These are phyloP conservation scores for Hydrozoanthus gracilis DNA, from an alignment of 92 coral and sea anemone genomes.

Conservation along the genomic window DNA sequence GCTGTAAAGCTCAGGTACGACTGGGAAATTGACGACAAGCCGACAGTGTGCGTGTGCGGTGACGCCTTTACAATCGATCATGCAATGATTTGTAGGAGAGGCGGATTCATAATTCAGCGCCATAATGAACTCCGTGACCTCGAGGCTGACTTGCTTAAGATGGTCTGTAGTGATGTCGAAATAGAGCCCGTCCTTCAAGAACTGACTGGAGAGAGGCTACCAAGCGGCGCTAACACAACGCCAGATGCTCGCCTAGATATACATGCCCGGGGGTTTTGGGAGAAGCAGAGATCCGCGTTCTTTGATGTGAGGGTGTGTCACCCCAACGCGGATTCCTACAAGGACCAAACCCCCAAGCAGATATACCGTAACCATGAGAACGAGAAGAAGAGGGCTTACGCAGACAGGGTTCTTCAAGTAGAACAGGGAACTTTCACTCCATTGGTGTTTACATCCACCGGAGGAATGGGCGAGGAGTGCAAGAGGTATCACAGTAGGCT, in stretches of 20 bases:
- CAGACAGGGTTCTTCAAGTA: conserved; percentile 41
- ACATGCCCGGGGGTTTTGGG: conserved; percentile 46
- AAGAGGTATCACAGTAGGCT: conserved; percentile 36
- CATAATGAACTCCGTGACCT: conserved; percentile 58
- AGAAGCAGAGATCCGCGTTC: not conserved
- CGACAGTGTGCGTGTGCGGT: conserved; percentile 50
- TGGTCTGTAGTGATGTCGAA: conserved; percentile 56
- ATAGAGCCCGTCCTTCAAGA: conserved; percentile 54
- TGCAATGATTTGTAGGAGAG: conserved; percentile 55
- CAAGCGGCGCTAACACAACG: conserved; percentile 31
- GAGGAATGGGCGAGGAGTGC: conserved; percentile 48
- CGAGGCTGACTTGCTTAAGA: conserved; percentile 57
- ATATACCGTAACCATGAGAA: conserved; percentile 42
- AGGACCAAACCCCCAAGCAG: conserved; percentile 29
- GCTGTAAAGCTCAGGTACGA: conserved; percentile 55
- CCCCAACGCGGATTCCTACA: too few relatives aligned
- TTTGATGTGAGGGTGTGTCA: too few relatives aligned
- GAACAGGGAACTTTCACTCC: conserved; percentile 54
- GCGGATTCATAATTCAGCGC: conserved; percentile 58
- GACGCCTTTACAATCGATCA: conserved; percentile 46
- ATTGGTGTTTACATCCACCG: conserved; percentile 45
- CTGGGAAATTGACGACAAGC: conserved; percentile 59
- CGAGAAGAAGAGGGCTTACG: conserved; percentile 47
- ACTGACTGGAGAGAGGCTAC: conserved; percentile 37
- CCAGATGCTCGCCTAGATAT: conserved; percentile 49